Evolutionary conservation across 2,888 invertebrate genomes (phyloP), one percentile per base, ranked within the genome.

Genomic region (Pollenia griseotomentosa): DNA sequence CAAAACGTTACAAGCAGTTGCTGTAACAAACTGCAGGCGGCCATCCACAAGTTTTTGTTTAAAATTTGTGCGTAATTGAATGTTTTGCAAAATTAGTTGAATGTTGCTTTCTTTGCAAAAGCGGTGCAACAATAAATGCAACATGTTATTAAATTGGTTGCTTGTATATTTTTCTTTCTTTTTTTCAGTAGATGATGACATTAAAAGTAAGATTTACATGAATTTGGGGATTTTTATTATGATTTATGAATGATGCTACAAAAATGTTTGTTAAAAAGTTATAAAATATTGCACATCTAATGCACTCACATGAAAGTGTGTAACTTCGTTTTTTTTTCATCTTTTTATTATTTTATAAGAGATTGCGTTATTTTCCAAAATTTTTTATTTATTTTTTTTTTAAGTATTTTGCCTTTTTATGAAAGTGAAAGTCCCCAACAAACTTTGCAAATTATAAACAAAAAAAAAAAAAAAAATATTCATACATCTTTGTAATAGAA

Each of bases 371-470:
- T 84, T 74, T 86, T 63, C 14, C 4, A 14, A 71, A 80, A 70
- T 19, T 19, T 19, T 19, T 19, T n/a, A n/a, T 1, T 19, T 19
- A 44, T 9, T 63, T 2, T 7, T 53, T 40, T 51, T 46, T 66
- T 23, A 57, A 19, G 14, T 65, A 53, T 71, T 80, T 68, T 61
- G 23, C n/a, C 33, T 33, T 71, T 75, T 66, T 55, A 75, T 74
- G 75, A 88, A 85, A 88, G 87, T 88, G 87, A 88, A 88, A 88
- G 87, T 88, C 66, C 46, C 12, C 66, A 75, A 40, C 23, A 48
- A 63, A 44, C 61, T 74, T 71, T 73, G 33, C 33, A 73, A 74
- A 63, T 75, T 75, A 51, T 33, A 68, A 68, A 74, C n/a, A 46
- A 12, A 19, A 55, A 68, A 55, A 55, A 46, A 12, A 19, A 55